Percentiles rank a stretch among this genome's conserved stretches.
Conservation (phyloP, 2,888 invertebrate genomes). For the Cheilosia urbana region DNA sequence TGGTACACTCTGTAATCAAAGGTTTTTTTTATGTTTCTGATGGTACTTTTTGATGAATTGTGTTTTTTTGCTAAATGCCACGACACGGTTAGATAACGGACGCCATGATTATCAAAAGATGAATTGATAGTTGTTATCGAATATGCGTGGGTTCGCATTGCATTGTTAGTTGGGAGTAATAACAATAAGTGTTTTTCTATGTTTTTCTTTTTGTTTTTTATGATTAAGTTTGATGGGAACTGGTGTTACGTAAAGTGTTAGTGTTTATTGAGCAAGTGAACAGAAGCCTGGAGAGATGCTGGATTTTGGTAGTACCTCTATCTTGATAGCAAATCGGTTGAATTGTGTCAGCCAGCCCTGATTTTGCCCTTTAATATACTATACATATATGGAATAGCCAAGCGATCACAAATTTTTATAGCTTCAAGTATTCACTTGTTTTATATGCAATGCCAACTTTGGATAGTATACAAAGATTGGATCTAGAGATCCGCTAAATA, state of each 20-base stretch:
- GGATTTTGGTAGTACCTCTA: not conserved
- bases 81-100: slow-evolving; percentile 24
- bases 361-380: too few relatives aligned
- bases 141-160: slow-evolving; percentile 22
- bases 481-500: too few relatives aligned
- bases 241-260: not conserved
- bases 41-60: not conserved
- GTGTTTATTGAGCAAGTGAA: not conserved
- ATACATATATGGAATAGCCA: too few relatives aligned
- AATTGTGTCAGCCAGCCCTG: too few relatives aligned
- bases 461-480: too few relatives aligned
- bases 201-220: not conserved
- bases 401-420: too few relatives aligned
- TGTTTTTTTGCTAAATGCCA: slow-evolving; percentile 8
- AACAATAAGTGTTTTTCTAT: slow-evolving; percentile 13
- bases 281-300: not conserved
- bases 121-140: slow-evolving; percentile 14
- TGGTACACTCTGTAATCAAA: slow-evolving; percentile 14
- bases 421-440: too few relatives aligned
- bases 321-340: too few relatives aligned
- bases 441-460: too few relatives aligned
- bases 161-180: not conserved
- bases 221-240: not conserved
- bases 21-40: slow-evolving; percentile 20
- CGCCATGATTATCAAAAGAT: slow-evolving; percentile 30